Percentiles rank a stretch among this genome's conserved stretches.
Evolutionary conservation across 1,140 invertebrate species (phyloP).

Genomic region (Dendrolimus punctatus): DNA sequence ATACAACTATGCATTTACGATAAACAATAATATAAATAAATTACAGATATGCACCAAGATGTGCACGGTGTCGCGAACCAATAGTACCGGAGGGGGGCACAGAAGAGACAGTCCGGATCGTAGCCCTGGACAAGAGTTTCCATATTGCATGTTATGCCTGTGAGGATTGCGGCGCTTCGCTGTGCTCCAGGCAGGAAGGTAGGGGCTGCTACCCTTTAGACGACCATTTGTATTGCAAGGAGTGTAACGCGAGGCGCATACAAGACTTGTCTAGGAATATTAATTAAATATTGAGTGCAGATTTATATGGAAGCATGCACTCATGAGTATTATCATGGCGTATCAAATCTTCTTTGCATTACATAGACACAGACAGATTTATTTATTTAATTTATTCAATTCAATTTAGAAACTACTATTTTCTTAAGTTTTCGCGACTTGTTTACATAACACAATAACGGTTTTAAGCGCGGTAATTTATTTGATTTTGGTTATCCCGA

Average conservation of each 20-base stretch:
- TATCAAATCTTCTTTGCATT: too few species aligned
- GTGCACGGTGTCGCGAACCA: conserved; percentile 93
- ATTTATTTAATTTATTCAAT: too few species aligned
- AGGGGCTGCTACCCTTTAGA: conserved; percentile 97
- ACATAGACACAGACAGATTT: too few species aligned
- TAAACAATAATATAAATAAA: background rate
- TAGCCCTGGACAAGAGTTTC: conserved; percentile 96
- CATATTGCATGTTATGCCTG: conserved; percentile 98
- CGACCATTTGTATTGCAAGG: conserved; percentile 95
- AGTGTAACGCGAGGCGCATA: conserved; percentile 94
- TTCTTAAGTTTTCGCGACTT: too few species aligned
- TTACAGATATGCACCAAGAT: conserved; percentile 90
- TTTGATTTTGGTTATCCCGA: too few species aligned
- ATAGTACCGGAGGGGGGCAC: conserved; percentile 96
- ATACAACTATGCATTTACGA: background rate
- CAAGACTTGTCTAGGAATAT: conserved; percentile 86
- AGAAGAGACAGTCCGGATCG: conserved; percentile 97
- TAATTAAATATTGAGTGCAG: conserved; percentile 41
- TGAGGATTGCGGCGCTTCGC: conserved; percentile 94
- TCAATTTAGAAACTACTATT: too few species aligned
- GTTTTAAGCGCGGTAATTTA: too few species aligned
- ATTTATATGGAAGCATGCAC: too few species aligned
- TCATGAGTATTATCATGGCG: too few species aligned
- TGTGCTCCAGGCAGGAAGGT: conserved; percentile 96
- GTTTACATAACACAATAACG: too few species aligned